phyloP scores from a whole-genome alignment of 1,140 invertebrate genomes.

The Eumaeus atala region DNA sequence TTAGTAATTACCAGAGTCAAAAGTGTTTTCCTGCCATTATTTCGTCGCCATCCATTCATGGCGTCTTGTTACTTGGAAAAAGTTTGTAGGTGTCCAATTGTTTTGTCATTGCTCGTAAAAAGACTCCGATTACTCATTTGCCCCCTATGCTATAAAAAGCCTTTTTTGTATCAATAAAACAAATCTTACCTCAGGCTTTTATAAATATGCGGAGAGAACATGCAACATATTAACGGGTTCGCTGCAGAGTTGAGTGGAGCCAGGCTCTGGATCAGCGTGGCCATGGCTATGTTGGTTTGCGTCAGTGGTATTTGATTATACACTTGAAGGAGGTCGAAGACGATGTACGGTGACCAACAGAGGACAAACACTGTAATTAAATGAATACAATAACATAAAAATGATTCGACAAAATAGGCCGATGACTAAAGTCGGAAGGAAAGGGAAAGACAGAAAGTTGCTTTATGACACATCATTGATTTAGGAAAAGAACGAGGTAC shows the following conservation, averaged over 20 bases:
- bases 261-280: constrained; percentile 94
- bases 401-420: not conserved
- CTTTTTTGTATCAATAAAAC: not conserved
- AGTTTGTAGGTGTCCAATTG: too few species aligned
- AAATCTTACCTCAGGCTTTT: constrained; percentile 46
- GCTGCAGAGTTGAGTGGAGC: constrained; percentile 95
- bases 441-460: too few species aligned
- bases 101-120: too few species aligned
- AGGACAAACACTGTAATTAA: constrained; percentile 88
- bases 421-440: too few species aligned
- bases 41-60: too few species aligned
- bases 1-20: too few species aligned
- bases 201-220: constrained; percentile 79
- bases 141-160: too few species aligned
- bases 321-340: constrained; percentile 94
- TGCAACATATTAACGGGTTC: constrained; percentile 95
- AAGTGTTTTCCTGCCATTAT: too few species aligned
- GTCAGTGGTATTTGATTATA: constrained; percentile 87
- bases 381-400: not conserved
- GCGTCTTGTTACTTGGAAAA: too few species aligned
- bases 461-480: too few species aligned
- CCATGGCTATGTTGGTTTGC: constrained; percentile 87
- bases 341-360: constrained; percentile 96
- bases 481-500: too few species aligned
- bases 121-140: too few species aligned